Base-by-base conservation (phyloP, 1,140 invertebrate species). In the Ruditapes philippinarum region DNA sequence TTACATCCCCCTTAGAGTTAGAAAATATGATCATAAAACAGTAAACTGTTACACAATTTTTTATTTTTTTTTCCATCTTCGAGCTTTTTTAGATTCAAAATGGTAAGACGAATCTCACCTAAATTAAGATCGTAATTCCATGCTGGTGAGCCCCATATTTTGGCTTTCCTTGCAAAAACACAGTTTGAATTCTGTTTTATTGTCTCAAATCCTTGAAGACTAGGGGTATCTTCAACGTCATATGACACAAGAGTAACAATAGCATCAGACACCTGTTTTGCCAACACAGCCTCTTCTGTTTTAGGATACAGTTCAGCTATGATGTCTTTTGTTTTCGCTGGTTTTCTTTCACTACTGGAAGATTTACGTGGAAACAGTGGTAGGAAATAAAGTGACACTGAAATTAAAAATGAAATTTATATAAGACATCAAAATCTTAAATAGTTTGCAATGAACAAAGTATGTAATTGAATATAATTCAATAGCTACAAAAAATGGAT, bases 101-200 rank as follows among this genome's bases (percentile, higher is more conserved):
- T 5, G 14, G 42, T 45, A 45, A 45, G 14, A 45, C 42, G 5
- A n/a, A n/a, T 45, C 14, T 90, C 90, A 94, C 94, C 94, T 70
- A 94, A 65, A 65, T 80, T 78, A 5, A 94, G 45, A 7, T 82
- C 38, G 12, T 90, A 22, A 31, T 92, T 82, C 94, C 94, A 95
- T 40, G 90, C 74, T 19, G 82, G 74, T 25, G 90, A 90, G 38
- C 93, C 93, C 95, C 95, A 95, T 19, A 95, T 12, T 81, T 89
- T 92, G n/a, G 95, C 91, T 40, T 89, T 90, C 85, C 91, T 94
- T 4, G 95, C 94, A 92, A 95, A 95, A 40, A 93, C 83, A 89
- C 94, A 95, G 76, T 95, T 93, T 49, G 94, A 91, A 33, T 93
- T 89, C 33, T 82, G 9, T 88, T 94, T 93, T 5, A 95, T 79